These are phyloP conservation scores for Passerina amoena DNA, from an alignment of 2,113 vertebrate genomes.

Conservation along the genomic window DNA sequence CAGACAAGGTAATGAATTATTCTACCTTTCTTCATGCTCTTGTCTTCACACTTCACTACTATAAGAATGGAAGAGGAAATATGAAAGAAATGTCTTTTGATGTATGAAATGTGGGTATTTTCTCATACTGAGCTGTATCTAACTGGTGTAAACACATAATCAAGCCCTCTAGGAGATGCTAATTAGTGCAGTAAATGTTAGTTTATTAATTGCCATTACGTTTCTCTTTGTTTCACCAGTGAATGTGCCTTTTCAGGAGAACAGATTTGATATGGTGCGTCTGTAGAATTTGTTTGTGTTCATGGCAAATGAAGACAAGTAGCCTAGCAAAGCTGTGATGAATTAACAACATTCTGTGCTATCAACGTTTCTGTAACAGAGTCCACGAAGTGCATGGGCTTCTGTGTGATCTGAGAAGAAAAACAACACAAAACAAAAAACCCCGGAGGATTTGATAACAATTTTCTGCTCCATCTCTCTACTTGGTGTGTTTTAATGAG, in stretches of 20 bases:
- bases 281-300: constrained; percentile 57
- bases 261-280: constrained; percentile 41
- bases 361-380: constrained; percentile 38
- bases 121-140: constrained; percentile 69
- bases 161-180: constrained; percentile 71
- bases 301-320: constrained; percentile 47
- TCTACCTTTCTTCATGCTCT: constrained; percentile 65
- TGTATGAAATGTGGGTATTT: constrained; percentile 74
- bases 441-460: constrained; percentile 30
- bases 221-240: constrained; percentile 68
- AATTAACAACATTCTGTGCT: constrained; percentile 30
- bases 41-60: constrained; percentile 55
- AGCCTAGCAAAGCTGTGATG: constrained; percentile 53
- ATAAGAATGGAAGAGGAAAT: constrained; percentile 60
- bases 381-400: constrained; percentile 33
- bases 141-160: constrained; percentile 71
- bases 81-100: constrained; percentile 72
- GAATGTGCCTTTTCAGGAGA: constrained; percentile 64
- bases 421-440: constrained; percentile 46
- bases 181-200: constrained; percentile 75
- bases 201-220: constrained; percentile 73
- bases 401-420: constrained; percentile 30
- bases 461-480: constrained; percentile 64
- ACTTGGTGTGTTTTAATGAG: constrained; percentile 64
- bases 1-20: constrained; percentile 79